Percentiles rank a stretch among this genome's conserved stretches.
These are phyloP conservation scores for Melanostigma gelatinosum DNA, from an alignment of 2,113 vertebrate genomes.

Conservation along the genomic window DNA sequence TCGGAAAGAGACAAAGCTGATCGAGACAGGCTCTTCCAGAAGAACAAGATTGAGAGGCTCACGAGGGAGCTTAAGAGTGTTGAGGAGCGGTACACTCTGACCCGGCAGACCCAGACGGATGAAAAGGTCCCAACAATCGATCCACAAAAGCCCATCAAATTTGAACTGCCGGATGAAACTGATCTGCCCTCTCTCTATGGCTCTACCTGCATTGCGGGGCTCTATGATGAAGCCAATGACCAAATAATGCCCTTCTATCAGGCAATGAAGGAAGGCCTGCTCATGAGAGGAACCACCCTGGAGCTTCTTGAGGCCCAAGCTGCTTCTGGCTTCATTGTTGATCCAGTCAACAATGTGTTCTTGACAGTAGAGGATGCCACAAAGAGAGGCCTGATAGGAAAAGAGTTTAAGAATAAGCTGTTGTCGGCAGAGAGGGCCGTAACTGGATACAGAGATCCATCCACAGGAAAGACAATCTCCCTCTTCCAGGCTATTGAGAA, in stretches of 20 bases:
- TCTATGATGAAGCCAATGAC: slow-evolving; percentile 93
- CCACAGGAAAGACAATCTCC: slow-evolving; percentile 93
- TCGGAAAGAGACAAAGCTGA: slow-evolving; percentile 88
- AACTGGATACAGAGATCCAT: slow-evolving; percentile 93
- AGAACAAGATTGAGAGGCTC: slow-evolving; percentile 90
- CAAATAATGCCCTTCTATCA: slow-evolving; percentile 93
- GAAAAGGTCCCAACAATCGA: slow-evolving; percentile 86
- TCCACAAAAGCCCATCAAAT: slow-evolving; percentile 84
- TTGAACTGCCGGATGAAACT: slow-evolving; percentile 85
- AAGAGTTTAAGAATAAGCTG: slow-evolving; percentile 95
- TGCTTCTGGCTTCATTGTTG: slow-evolving; percentile 95
- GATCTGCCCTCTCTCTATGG: slow-evolving; percentile 92
- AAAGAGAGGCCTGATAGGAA: slow-evolving; percentile 91
- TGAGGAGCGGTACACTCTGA: slow-evolving; percentile 87
- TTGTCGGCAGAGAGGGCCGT: slow-evolving; percentile 96
- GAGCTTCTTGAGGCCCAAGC: slow-evolving; percentile 98
- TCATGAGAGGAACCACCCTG: slow-evolving; percentile 93
- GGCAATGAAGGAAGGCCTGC: slow-evolving; percentile 95
- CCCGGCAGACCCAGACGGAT: slow-evolving; percentile 89
- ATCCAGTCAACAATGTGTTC: slow-evolving; percentile 93
- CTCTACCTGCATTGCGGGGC: slow-evolving; percentile 95
- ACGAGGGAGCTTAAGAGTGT: slow-evolving; percentile 88
- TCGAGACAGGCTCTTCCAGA: slow-evolving; percentile 86
- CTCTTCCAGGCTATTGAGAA: slow-evolving; percentile 98
- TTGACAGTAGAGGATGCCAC: slow-evolving; percentile 92